These are phyloP conservation scores for Ruditapes philippinarum DNA, from an alignment of 1,140 invertebrate genomes.

Conservation along the genomic window DNA sequence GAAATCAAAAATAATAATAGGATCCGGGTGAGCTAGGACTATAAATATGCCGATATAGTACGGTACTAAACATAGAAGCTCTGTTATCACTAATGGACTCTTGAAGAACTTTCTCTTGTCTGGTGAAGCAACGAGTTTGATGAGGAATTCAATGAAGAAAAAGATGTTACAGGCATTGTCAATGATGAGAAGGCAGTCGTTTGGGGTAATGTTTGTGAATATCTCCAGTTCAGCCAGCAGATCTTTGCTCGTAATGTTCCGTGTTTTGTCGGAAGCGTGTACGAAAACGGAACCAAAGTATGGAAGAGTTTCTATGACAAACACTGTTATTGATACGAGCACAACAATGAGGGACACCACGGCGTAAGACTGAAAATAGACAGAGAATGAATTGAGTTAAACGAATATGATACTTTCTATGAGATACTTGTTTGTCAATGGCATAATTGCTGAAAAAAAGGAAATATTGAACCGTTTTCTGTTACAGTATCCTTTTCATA, in stretches of 20 bases:
- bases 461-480: no score
- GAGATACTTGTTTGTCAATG: no score
- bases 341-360: slow-evolving; percentile 67
- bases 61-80: slow-evolving; percentile 76
- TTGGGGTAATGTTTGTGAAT: slow-evolving; percentile 54
- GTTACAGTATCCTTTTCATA: no score
- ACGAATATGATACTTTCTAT: no score
- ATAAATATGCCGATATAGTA: slow-evolving; percentile 76
- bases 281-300: slow-evolving; percentile 53
- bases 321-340: slow-evolving; percentile 70
- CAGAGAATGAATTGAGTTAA: not conserved
- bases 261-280: slow-evolving; percentile 11
- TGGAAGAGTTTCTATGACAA: slow-evolving; percentile 73
- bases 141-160: slow-evolving; percentile 72
- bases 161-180: slow-evolving; percentile 69
- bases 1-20: slow-evolving; percentile 67
- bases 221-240: slow-evolving; percentile 66
- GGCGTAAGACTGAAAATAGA: slow-evolving; percentile 72
- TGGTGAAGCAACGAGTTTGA: slow-evolving; percentile 83
- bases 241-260: slow-evolving; percentile 50
- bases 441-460: no score
- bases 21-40: slow-evolving; percentile 84
- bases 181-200: slow-evolving; percentile 62
- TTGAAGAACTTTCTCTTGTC: slow-evolving; percentile 84
- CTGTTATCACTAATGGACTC: slow-evolving; percentile 70